Evolutionary conservation across 2,888 invertebrate genomes (phyloP).

Genomic region (Drosophila austrosaltans): DNA sequence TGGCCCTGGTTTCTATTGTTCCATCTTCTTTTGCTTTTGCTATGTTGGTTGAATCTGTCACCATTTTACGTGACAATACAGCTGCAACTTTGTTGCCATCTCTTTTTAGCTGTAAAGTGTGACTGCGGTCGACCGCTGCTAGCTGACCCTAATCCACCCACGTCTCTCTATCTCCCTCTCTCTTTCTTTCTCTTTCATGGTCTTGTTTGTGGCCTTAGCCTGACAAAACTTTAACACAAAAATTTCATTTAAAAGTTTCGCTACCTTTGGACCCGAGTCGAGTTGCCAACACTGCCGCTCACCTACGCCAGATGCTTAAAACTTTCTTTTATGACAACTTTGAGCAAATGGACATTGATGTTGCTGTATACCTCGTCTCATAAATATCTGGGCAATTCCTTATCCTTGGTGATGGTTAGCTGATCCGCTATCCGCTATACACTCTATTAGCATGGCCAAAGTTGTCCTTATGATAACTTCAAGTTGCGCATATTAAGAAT

Average conservation of each 20-base stretch:
- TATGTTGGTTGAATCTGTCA: conserved; percentile 71
- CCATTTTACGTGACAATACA: conserved; percentile 78
- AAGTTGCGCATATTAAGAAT: background rate
- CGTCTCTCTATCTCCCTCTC: conserved; percentile 27
- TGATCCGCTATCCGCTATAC: conserved; percentile 15
- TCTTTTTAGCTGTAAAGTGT: conserved; percentile 38
- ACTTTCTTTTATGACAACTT: conserved; percentile 68
- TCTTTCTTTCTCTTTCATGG: background rate
- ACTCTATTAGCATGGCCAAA: conserved; percentile 61
- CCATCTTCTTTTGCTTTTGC: conserved; percentile 12
- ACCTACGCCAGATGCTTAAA: conserved; percentile 67
- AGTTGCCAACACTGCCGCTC: conserved; percentile 31
- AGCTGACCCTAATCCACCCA: conserved; percentile 67
- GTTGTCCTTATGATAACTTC: conserved; percentile 19
- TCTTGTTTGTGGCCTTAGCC: conserved; percentile 47
- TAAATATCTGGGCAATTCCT: conserved; percentile 61
- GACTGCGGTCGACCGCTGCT: conserved; percentile 66
- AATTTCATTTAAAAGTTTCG: conserved; percentile 77
- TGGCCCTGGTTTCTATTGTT: conserved; percentile 12
- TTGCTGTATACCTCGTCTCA: conserved; percentile 50
- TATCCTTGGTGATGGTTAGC: conserved; percentile 10
- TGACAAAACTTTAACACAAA: conserved; percentile 77
- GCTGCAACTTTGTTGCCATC: conserved; percentile 49
- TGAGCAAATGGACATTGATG: conserved; percentile 72
- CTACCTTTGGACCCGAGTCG: conserved; percentile 34